phyloP scores from a whole-genome alignment of 2,888 invertebrate species.

The Ichneumoninae sp. region DNA sequence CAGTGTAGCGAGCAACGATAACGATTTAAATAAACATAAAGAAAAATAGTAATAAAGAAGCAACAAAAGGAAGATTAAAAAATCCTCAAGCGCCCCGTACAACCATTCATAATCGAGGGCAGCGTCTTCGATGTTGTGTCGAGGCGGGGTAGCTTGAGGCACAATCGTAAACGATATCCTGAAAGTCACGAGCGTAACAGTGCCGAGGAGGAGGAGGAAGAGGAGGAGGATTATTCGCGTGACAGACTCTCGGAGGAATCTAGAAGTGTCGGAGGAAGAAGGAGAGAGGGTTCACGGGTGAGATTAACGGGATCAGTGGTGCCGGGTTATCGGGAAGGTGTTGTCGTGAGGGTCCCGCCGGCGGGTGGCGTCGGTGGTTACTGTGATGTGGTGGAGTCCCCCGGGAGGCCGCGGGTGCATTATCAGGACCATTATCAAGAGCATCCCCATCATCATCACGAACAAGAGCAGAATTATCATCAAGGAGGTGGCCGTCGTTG shows the following conservation, averaged over 20 bases:
- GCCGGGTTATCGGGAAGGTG: constrained; percentile 72
- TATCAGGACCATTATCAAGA: constrained; percentile 65
- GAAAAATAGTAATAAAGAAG: neutral
- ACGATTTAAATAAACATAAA: neutral
- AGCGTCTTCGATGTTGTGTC: constrained; percentile 62
- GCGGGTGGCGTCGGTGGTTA: constrained; percentile 75
- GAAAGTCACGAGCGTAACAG: constrained; percentile 56
- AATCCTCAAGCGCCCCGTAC: constrained; percentile 18
- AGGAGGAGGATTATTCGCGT: constrained; percentile 43
- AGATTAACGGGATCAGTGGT: constrained; percentile 58
- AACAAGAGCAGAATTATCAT: constrained; percentile 57
- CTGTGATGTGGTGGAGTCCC: constrained; percentile 83
- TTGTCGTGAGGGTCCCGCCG: constrained; percentile 77
- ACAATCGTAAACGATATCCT: constrained; percentile 51
- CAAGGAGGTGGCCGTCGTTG: constrained; percentile 76
- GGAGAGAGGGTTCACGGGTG: constrained; percentile 57
- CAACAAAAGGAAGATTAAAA: constrained; percentile 22
- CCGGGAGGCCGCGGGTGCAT: constrained; percentile 71
- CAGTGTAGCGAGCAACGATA: neutral
- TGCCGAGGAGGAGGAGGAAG: constrained; percentile 58
- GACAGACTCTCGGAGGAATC: constrained; percentile 28
- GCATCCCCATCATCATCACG: constrained; percentile 45
- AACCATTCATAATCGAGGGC: constrained; percentile 67
- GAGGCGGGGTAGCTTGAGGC: constrained; percentile 60
- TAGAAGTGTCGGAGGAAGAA: constrained; percentile 48